Base-by-base conservation (phyloP, 1,140 invertebrate genomes). In the Drosophila lini region DNA sequence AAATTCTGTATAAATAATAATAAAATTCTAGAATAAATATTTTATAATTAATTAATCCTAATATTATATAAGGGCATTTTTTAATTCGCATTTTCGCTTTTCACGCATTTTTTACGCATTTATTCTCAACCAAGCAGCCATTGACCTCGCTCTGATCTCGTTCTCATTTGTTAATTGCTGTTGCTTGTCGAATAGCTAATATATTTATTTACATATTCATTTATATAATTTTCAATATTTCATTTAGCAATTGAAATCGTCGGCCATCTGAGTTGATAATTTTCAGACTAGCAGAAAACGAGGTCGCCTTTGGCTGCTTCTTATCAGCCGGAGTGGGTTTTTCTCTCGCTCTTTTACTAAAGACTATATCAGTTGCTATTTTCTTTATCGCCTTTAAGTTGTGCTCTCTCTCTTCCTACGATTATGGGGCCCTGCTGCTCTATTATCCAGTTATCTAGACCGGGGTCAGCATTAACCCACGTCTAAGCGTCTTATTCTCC, bases 401-500 rank as follows among this genome's bases (percentile, higher is more conserved):
- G 38, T 15, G 34, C 42, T 11, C 34, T 28, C 38, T 60, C 22
- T 16, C 48, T 42, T 8, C 57, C 40, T 58, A 16, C 36, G 47
- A 55, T 38, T 38, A 6, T 25, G 52, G 19, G 19, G 44, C 42
- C 42, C 64, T 68, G 55, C 22, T 45, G 41, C 40, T 41, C 45
- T 41, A 59, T 78, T 79, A 81, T 81, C 78, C 79, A 74, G 63
- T 60, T 82, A 82, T 81, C 80, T 82, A 81, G 64, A 63, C 59
- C 61, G 76, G 52, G 65, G 62, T 78, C 76, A 79, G 57, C 80
- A 77, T 76, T 73, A 82, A 78, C 55, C 80, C 84, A 89, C 83
- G 83, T 88, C 83, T 89, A 89, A 78, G 74, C 77, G 77, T 89
- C 78, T 82, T 88, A 81, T 84, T 78, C 67, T 63, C 63, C 58